Conservation (phyloP, 2,113 vertebrate genomes). For the Thalassarche chlororhynchos region DNA sequence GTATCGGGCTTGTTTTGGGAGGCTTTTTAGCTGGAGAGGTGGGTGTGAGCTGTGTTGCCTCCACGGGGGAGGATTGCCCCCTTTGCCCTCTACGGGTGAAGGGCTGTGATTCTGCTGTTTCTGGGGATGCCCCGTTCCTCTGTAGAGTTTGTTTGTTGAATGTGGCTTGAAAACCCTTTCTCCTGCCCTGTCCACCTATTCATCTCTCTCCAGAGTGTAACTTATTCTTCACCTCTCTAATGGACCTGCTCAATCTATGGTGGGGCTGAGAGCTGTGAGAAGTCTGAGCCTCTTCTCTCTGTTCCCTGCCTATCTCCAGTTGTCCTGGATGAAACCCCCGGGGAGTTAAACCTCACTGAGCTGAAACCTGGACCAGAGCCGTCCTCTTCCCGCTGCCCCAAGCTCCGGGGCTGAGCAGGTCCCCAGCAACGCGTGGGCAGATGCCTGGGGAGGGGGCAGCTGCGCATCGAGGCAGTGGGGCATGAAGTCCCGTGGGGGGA, state of each 20-base stretch:
- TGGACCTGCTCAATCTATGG: accelerated
- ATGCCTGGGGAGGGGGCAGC: not conserved
- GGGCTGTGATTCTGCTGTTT: not conserved
- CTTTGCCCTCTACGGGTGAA: not conserved
- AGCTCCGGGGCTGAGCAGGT: not conserved
- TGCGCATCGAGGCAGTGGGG: not conserved
- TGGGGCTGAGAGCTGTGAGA: not conserved
- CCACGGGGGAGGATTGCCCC: accelerated
- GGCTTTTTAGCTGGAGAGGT: not conserved
- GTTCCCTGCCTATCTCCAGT: not conserved
- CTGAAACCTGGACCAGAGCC: not conserved
- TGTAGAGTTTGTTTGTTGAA: not conserved
- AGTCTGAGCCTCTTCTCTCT: not conserved
- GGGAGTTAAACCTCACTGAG: not conserved
- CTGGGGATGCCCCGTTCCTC: accelerated
- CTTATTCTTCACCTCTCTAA: not conserved
- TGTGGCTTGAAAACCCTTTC: not conserved
- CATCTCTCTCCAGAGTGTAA: not conserved
- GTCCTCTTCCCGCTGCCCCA: accelerated
- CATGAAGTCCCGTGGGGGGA: accelerated
- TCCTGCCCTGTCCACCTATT: not conserved
- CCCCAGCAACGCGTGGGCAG: not conserved
- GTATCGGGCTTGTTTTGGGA: accelerated
- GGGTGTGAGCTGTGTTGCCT: too few relatives aligned
- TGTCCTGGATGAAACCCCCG: accelerated